phyloP scores from a whole-genome alignment of 2,113 vertebrate species.

The Micromys minutus region DNA sequence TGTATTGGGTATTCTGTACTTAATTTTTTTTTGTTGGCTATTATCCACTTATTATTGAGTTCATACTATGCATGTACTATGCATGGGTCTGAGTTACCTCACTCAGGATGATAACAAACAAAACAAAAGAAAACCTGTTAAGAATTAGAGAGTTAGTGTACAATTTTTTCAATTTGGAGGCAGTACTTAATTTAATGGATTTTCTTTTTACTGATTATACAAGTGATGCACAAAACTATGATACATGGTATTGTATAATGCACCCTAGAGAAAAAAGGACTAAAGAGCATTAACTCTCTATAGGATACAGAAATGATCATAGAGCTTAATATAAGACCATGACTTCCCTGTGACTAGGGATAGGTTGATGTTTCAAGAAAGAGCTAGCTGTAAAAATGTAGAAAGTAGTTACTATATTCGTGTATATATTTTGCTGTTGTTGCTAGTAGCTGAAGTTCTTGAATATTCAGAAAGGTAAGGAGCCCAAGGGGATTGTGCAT shows the following conservation, averaged over 20 bases:
- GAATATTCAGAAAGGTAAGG: not conserved
- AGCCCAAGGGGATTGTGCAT: not conserved
- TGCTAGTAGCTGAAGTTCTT: not conserved
- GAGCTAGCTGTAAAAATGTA: not conserved
- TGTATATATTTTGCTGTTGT: not conserved
- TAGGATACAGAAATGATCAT: not conserved
- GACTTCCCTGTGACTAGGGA: not conserved
- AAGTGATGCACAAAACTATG: not conserved
- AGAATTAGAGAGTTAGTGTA: not conserved
- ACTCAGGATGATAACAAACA: too few relatives aligned
- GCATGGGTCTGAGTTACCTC: too few relatives aligned
- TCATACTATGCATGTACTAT: too few relatives aligned
- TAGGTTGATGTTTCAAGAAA: not conserved
- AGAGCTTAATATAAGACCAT: rapidly evolving
- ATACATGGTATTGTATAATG: rapidly evolving
- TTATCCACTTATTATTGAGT: too few relatives aligned
- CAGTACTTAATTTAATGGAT: not conserved
- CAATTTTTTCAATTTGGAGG: not conserved
- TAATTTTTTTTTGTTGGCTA: too few relatives aligned
- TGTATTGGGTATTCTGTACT: too few relatives aligned
- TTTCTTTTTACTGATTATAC: not conserved
- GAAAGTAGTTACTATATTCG: not conserved
- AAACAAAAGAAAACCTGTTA: not conserved
- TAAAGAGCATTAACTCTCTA: not conserved
- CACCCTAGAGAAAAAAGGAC: not conserved